A percentile compares a stretch with the other conserved stretches of the same genome.
phyloP scores from a whole-genome alignment of 2,888 invertebrate species.

The Cylindroiulus punctatus region DNA sequence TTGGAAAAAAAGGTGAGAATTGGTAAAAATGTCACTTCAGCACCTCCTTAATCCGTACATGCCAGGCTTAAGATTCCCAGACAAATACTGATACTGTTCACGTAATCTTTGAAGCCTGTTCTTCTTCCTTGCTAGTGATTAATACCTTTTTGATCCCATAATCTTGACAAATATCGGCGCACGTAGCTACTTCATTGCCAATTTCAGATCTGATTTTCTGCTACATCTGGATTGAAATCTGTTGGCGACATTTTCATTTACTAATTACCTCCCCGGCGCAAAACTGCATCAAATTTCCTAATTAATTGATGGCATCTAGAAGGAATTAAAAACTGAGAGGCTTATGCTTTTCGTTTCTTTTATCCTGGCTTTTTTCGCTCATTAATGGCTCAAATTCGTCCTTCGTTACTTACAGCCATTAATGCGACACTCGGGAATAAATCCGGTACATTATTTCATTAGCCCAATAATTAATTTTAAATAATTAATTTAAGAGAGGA shows the following conservation, averaged over 20 bases:
- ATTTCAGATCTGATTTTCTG: conserved; percentile 18
- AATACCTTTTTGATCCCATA: conserved; percentile 9
- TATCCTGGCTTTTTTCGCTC: background rate
- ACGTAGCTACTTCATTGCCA: background rate
- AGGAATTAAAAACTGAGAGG: conserved; percentile 17
- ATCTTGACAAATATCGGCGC: background rate
- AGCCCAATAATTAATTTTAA: background rate
- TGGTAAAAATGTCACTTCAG: no score
- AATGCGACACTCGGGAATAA: conserved; percentile 4
- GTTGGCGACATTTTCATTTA: background rate
- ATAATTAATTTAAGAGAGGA: no score
- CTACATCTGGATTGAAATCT: background rate
- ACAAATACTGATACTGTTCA: no score
- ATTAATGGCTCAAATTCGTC: background rate
- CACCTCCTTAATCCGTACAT: no score
- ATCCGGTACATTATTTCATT: background rate
- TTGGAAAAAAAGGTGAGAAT: no score
- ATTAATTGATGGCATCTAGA: conserved; percentile 18
- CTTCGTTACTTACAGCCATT: background rate
- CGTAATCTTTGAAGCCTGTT: no score
- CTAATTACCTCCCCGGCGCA: background rate
- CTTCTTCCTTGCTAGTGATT: no score
- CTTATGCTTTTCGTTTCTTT: conserved; percentile 6
- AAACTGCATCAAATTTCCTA: background rate
- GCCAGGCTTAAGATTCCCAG: no score